phyloP scores from a whole-genome alignment of 2,797 vertebrate genomes.

The Spheniscus humboldti region DNA sequence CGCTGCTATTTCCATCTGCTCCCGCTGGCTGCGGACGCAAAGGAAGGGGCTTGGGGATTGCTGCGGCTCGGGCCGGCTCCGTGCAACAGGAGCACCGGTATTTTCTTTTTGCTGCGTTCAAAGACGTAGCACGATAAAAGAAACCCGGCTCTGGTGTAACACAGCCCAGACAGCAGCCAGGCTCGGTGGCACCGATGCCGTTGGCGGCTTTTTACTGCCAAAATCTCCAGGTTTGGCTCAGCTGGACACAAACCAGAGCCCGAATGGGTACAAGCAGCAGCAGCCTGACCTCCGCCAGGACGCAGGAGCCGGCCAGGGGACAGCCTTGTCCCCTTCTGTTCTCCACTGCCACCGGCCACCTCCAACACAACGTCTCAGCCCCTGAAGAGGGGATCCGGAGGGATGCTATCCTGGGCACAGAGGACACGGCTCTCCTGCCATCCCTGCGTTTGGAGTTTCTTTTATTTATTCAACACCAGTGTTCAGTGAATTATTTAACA shows the following conservation, averaged over 20 bases:
- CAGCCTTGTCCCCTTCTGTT: not conserved
- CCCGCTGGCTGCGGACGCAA: not conserved
- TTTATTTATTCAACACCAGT: conserved; percentile 11
- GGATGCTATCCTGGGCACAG: not conserved
- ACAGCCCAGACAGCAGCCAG: not conserved
- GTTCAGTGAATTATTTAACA: not conserved
- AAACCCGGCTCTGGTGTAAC: rapidly evolving
- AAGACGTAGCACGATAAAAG: rapidly evolving
- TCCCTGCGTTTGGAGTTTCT: not conserved
- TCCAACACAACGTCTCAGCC: rapidly evolving
- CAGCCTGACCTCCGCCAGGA: rapidly evolving
- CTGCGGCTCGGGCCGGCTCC: not conserved
- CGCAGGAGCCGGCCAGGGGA: not conserved
- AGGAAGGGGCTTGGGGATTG: not conserved
- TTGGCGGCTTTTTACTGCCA: not conserved
- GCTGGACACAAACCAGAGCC: rapidly evolving
- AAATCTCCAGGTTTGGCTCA: not conserved
- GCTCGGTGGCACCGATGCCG: rapidly evolving
- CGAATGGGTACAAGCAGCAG: rapidly evolving
- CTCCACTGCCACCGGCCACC: not conserved
- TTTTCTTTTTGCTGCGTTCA: rapidly evolving
- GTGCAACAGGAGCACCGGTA: not conserved
- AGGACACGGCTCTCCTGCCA: not conserved
- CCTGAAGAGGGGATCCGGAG: rapidly evolving
- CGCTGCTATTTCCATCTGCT: conserved; percentile 58